Evolutionary conservation across 2,113 vertebrate species (phyloP).

Genomic region (Tamias sibiricus): DNA sequence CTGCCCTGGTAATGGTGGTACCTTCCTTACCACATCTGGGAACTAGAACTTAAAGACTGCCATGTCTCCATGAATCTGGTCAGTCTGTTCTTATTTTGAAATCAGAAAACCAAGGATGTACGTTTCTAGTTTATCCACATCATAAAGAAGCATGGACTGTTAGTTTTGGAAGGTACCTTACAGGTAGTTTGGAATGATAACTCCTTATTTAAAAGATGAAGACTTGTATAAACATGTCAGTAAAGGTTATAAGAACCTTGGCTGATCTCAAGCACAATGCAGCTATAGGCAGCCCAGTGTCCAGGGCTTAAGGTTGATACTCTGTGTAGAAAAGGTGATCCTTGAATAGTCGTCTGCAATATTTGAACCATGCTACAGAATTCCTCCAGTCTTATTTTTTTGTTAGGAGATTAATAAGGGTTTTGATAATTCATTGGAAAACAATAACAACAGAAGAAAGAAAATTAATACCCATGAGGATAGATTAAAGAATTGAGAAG

Average conservation of each 20-base stretch:
- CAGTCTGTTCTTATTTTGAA: constrained; percentile 21
- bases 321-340: background rate
- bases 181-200: background rate
- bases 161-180: background rate
- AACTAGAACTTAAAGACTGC: background rate
- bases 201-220: background rate
- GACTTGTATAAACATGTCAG: too few species aligned
- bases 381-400: constrained; percentile 2
- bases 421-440: background rate
- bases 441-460: background rate
- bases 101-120: background rate
- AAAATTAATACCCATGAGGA: background rate
- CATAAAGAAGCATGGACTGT: background rate
- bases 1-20: background rate
- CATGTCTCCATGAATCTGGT: background rate
- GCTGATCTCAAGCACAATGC: background rate
- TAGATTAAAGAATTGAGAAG: constrained; percentile 32
- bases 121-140: background rate
- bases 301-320: background rate
- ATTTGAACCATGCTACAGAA: background rate
- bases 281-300: background rate
- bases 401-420: background rate
- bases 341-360: background rate
- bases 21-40: background rate
- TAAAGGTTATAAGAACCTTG: background rate